Evolutionary conservation across 2,113 vertebrate species (phyloP), one percentile per base, ranked within the genome.

Genomic region (Tragelaphus scriptus): DNA sequence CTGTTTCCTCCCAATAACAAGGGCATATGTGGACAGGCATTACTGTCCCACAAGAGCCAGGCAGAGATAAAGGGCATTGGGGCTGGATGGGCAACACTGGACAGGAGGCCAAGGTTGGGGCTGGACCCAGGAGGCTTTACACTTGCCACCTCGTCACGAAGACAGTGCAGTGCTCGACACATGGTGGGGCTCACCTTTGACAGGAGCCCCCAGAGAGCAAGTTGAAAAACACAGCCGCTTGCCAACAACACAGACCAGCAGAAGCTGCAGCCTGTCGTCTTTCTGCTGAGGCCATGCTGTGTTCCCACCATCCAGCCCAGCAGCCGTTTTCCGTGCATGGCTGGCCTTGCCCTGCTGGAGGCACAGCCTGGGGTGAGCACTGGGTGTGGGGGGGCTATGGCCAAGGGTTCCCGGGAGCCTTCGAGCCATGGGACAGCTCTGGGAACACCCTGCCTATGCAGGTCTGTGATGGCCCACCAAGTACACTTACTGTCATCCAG

Each of bases 251-350:
- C 30, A 23, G 21, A n/a, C 6, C 36, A 23, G 85, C 30, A 32
- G 59, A 61, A 40, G 30, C 26, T 5, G 25, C 1, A 1, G 23
- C 36, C 25, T 49, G 56, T 19, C 5, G 3, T 56, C 47, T 23
- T 19, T 25, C 51, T 25, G 28, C 15, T 7, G 36, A 26, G 16
- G 30, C 14, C 25, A 82, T 0, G 19, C 4, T 16, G 44, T 19
- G 7, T 11, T 14, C 21, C 2, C 68, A 53, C 13, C 28, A 32
- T 59, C 58, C 61, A 49, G 3, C 0, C 16, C 6, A 32, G 25
- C 9, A 36, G 13, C 12, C 9, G 5, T 2, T 51, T 1, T 0
- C 40, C 51, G 0, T 30, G 32, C 11, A 4, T 30, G 30, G 11
- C 3, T 2, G 7, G 51, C 2, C 85, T 14, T 13, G 19, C 80